Evolutionary conservation across 2,113 vertebrate genomes (phyloP).

Genomic region (Erpornis zantholeuca): DNA sequence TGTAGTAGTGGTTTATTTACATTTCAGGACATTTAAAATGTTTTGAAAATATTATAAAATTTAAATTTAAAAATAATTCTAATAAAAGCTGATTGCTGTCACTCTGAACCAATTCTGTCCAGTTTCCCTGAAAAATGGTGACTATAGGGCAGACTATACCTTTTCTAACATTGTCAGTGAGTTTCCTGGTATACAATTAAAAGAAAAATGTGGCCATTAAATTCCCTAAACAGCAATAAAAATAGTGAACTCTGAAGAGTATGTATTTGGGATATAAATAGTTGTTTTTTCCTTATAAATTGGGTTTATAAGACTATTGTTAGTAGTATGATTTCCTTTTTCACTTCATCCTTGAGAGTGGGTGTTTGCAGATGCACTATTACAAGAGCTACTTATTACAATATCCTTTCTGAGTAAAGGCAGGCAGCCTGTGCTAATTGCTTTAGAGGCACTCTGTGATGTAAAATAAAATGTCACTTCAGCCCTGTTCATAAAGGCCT

Average conservation of each 20-base stretch:
- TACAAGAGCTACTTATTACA: background rate
- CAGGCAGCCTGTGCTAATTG: conserved; percentile 29
- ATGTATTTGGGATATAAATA: background rate
- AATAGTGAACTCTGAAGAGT: background rate
- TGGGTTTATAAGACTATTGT: background rate
- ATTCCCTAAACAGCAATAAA: background rate
- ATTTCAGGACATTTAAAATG: background rate
- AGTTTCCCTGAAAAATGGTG: background rate
- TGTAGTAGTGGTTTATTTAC: background rate
- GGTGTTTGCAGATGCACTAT: background rate
- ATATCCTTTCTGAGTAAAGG: background rate
- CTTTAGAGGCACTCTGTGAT: background rate
- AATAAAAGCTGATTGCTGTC: background rate
- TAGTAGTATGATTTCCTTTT: background rate
- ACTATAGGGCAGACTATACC: background rate
- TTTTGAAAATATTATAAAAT: background rate
- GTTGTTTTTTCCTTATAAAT: conserved; percentile 2
- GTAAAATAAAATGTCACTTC: conserved; percentile 10
- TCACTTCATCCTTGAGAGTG: background rate
- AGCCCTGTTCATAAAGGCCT: conserved; percentile 16
- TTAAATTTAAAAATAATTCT: background rate
- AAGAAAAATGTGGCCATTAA: background rate
- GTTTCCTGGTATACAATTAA: background rate
- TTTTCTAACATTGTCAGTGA: background rate
- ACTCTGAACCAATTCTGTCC: background rate